These are phyloP conservation scores for Epinephelus fuscoguttatus DNA, from an alignment of 2,113 vertebrate genomes.

Conservation along the genomic window DNA sequence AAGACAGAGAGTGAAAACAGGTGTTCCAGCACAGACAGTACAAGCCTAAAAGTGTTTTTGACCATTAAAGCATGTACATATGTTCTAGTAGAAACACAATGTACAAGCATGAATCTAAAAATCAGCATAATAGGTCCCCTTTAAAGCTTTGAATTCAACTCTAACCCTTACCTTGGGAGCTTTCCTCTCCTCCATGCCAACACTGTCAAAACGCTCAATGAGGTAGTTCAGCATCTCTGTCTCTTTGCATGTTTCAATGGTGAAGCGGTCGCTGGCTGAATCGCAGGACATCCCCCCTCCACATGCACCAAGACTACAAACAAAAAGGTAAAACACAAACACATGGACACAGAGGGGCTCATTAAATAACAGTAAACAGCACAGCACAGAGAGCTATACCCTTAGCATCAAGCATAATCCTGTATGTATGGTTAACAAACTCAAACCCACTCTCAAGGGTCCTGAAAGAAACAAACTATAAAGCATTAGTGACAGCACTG, in stretches of 20 bases:
- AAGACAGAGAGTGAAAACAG: too few species aligned
- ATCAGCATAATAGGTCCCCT: too few species aligned
- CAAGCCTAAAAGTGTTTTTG: too few species aligned
- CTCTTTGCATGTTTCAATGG: constrained; percentile 97
- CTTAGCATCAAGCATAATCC: constrained; percentile 23
- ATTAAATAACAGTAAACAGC: constrained; percentile 25
- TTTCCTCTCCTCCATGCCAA: constrained; percentile 99
- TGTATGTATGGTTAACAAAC: constrained; percentile 33
- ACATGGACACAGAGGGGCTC: constrained; percentile 9
- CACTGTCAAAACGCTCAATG: constrained; percentile 99
- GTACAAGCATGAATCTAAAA: too few species aligned
- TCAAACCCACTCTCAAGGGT: constrained; percentile 34
- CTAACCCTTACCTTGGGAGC: constrained; percentile 92
- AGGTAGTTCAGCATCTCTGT: constrained; percentile 99
- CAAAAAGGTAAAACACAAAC: constrained; percentile 17
- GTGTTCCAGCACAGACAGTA: too few species aligned
- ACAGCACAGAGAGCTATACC: neutral
- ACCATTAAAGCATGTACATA: too few species aligned
- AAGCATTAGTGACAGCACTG: constrained; percentile 49
- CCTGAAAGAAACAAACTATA: constrained; percentile 65
- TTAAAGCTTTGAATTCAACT: too few species aligned
- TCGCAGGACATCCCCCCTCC: constrained; percentile 89
- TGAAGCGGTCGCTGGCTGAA: constrained; percentile 94
- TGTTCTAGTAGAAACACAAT: too few species aligned
- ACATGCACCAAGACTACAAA: constrained; percentile 82